A percentile compares a stretch with the other conserved stretches of the same genome.
phyloP scores from a whole-genome alignment of 2,888 invertebrate genomes.

The Lepetodrilus schrolli region DNA sequence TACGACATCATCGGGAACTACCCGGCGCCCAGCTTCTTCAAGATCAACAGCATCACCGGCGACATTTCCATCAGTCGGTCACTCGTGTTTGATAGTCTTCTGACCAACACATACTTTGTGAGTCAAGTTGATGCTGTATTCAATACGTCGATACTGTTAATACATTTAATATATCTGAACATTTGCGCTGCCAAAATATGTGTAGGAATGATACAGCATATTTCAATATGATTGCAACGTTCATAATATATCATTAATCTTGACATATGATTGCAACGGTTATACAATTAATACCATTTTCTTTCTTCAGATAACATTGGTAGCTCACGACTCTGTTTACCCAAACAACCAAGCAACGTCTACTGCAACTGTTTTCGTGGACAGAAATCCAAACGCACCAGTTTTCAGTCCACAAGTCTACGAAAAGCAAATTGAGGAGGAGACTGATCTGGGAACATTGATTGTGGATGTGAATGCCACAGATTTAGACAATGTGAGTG shows the following conservation, averaged over 20 bases:
- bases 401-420: conserved; percentile 48
- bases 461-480: conserved; percentile 58
- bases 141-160: too few species aligned
- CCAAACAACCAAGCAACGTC: conserved; percentile 52
- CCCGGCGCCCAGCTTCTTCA: conserved; percentile 54
- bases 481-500: conserved; percentile 61
- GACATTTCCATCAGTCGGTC: conserved; percentile 45
- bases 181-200: too few species aligned
- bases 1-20: conserved; percentile 53
- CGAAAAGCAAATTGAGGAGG: conserved; percentile 50
- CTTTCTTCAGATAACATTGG: conserved; percentile 45
- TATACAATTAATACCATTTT: neutral
- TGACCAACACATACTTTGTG: conserved; percentile 37
- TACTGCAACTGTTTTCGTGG: conserved; percentile 63
- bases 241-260: too few species aligned
- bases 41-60: conserved; percentile 46
- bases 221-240: too few species aligned
- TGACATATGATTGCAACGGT: neutral
- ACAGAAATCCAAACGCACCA: conserved; percentile 66
- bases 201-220: too few species aligned
- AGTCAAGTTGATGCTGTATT: too few species aligned
- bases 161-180: too few species aligned
- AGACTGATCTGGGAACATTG: conserved; percentile 47
- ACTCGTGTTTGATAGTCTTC: conserved; percentile 49
- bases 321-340: conserved; percentile 63